phyloP scores from a whole-genome alignment of 2,113 vertebrate genomes.

The Takifugu bimaculatus region DNA sequence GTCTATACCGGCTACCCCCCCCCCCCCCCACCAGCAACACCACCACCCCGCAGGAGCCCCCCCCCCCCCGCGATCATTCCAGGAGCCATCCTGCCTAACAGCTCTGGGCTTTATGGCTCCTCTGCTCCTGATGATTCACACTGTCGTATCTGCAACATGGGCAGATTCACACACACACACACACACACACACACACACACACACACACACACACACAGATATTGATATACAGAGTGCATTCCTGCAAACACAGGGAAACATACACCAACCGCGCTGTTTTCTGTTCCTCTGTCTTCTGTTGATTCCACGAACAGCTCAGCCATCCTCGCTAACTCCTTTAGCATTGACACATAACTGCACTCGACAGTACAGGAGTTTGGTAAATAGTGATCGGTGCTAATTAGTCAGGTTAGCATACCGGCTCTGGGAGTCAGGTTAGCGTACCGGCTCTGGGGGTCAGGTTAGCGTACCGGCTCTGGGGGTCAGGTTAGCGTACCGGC shows the following conservation, averaged over 20 bases:
- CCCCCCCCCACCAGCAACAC: slow-evolving; percentile 37
- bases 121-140: slow-evolving; percentile 63
- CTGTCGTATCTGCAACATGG: slow-evolving; percentile 49
- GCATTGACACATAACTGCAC: background rate
- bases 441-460: too few relatives aligned
- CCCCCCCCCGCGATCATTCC: slow-evolving; percentile 68
- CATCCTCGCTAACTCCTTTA: too few relatives aligned
- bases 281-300: too few relatives aligned
- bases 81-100: slow-evolving; percentile 68
- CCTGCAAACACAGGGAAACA: background rate
- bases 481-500: too few relatives aligned
- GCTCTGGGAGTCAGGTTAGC: too few relatives aligned
- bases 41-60: slow-evolving; percentile 32
- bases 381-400: background rate
- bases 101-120: slow-evolving; percentile 65
- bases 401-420: background rate
- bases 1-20: slow-evolving; percentile 48
- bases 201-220: background rate
- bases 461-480: too few relatives aligned
- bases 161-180: slow-evolving; percentile 7
- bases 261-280: background rate
- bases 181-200: background rate
- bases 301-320: background rate
- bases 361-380: background rate
- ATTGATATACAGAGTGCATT: background rate